Evolutionary conservation across 1,140 invertebrate species (phyloP), one percentile per base, ranked within the genome.

Genomic region (Magallana angulata): DNA sequence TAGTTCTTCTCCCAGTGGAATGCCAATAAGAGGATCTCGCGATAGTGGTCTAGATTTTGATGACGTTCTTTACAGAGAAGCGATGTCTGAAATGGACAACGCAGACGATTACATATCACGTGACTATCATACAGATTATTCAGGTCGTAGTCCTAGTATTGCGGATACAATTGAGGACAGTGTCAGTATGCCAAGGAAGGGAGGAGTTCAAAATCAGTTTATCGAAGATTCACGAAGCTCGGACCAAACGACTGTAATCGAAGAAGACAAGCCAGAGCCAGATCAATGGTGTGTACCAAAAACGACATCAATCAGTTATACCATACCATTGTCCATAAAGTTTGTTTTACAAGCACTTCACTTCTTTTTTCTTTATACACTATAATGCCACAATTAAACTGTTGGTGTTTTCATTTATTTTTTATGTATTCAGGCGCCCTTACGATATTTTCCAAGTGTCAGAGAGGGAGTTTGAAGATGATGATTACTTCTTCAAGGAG

Each of bases 361-460:
- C 36, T 48, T 2, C 3, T 2, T 48, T 48, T 48, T 48, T 48
- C 36, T 48, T 48, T 48, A 4, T 48, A 48, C 2, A 48, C 5
- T 48, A 48, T 48, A 48, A 48, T 48, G 36, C 36, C 36, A 48
- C 36, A 48, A 48, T 4, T 48, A 48, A 48, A 48, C 36, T 48
- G 5, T 48, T 48, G 36, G 5, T 5, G 36, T 48, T 48, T 5
- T 48, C 36, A 48, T 48, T 4, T 48, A 48, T 48, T 48, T 24
- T 48, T 48, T 48, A 48, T 48, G 36, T 5, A 48, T 88, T 9
- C 83, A 94, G 93, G 92, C 87, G 92, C n/a, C 92, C 93, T 0
- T 94, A 93, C 71, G 93, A 94, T 86, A 87, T 92, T 57, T 94
- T 94, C 88, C 92, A 92, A 87, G 86, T 92, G 14, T 92, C 92